Conservation (phyloP, 2,797 vertebrate genomes). For the Enteromius thamalakanensis region DNA sequence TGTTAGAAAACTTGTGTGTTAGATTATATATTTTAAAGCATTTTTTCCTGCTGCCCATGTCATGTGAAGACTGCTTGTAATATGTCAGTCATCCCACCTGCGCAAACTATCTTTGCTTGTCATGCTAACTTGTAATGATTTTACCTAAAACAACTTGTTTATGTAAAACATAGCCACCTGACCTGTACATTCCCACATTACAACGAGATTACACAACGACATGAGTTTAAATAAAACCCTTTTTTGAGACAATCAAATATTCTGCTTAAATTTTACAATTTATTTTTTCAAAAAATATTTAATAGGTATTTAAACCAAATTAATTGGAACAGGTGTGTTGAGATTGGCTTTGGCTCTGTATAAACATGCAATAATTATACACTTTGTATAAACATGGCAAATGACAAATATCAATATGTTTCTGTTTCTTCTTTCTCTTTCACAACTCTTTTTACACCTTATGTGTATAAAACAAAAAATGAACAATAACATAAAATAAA, state of each 20-base stretch:
- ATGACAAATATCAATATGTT: neutral
- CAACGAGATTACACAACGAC: neutral
- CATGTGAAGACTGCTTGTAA: neutral
- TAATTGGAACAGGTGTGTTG: neutral
- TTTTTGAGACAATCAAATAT: neutral
- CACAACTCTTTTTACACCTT: neutral
- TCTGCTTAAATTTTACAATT: neutral
- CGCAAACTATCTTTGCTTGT: neutral
- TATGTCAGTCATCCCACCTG: neutral
- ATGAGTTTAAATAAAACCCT: neutral
- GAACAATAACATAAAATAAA: conserved; percentile 7
- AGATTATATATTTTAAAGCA: conserved; percentile 22
- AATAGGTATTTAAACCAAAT: neutral
- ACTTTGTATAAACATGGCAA: conserved; percentile 12
- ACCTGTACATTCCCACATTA: neutral
- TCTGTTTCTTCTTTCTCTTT: neutral
- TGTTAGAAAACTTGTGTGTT: neutral
- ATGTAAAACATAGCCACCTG: neutral
- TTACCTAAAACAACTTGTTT: neutral
- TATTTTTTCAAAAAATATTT: neutral
- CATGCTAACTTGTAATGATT: neutral
- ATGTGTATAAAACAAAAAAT: neutral
- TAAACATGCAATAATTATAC: neutral
- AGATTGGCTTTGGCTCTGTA: neutral
- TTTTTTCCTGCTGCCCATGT: neutral